These are phyloP conservation scores for Phortica magna DNA, from an alignment of 2,888 invertebrate species.

Conservation along the genomic window DNA sequence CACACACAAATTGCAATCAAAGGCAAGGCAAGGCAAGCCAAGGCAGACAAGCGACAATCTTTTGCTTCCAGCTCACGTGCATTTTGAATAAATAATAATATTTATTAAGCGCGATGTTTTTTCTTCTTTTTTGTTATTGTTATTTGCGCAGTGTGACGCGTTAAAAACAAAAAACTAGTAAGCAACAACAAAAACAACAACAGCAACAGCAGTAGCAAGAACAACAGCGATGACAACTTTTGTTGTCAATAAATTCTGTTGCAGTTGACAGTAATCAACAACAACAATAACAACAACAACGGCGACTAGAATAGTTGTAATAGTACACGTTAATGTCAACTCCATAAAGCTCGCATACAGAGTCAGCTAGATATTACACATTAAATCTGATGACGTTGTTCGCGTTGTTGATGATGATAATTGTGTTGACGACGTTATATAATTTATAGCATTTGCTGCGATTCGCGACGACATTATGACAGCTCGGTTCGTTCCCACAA, in stretches of 20 bases:
- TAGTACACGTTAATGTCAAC: slow-evolving; percentile 1
- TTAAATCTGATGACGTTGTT: not conserved
- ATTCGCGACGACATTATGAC: slow-evolving; percentile 46
- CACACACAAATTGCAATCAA: not conserved
- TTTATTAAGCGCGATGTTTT: slow-evolving; percentile 40
- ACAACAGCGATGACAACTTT: slow-evolving; percentile 28
- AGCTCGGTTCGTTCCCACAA: slow-evolving; percentile 26
- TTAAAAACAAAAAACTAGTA: slow-evolving; percentile 26
- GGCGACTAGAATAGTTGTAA: not conserved
- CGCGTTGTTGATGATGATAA: not conserved
- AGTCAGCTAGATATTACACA: too few species aligned
- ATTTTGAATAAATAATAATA: slow-evolving; percentile 50
- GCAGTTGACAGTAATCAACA: slow-evolving; percentile 43
- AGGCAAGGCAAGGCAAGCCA: not conserved
- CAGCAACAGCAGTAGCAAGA: slow-evolving; percentile 33
- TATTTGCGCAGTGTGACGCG: slow-evolving; percentile 23
- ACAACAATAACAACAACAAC: slow-evolving; percentile 13
- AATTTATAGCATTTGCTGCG: slow-evolving; percentile 46
- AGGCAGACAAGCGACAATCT: slow-evolving; percentile 12
- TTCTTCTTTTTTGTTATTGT: slow-evolving; percentile 11
- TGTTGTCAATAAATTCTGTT: slow-evolving; percentile 48
- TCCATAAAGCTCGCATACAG: slow-evolving; percentile 8
- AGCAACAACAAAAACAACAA: slow-evolving; percentile 39
- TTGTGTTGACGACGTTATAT: slow-evolving; percentile 9
- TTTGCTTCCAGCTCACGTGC: slow-evolving; percentile 47